Base-by-base conservation (phyloP, 2,888 invertebrate genomes). In the Idaea biselata region DNA sequence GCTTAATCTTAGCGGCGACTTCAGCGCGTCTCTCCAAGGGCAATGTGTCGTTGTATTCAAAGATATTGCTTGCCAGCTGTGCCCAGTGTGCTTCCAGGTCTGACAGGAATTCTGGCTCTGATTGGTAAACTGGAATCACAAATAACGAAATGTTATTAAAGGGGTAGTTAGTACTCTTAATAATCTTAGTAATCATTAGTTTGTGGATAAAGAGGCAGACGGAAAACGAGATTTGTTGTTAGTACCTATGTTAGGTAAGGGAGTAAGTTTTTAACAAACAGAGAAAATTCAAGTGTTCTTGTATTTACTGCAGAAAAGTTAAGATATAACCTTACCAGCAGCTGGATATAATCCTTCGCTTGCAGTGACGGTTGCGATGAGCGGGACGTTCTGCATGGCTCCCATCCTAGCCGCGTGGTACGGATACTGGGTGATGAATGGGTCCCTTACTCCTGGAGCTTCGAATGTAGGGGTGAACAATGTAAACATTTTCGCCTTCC, bases 321-420 rank as follows among this genome's bases (percentile, higher is more conserved):
- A 11, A 25, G 54, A 11, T 32, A n/a, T 55, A 32, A 25, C 54
- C 72, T 83, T 84, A 95, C 96, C 94, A 76, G 94, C 94, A 55
- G 94, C 95, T 32, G 96, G 96, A 74, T 95, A 96, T 18, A 96
- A 87, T 62, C 97, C 97, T 82, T 97, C 97, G 60, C 96, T 94
- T 18, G 94, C 93, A 0, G 95, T 94, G 59, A 95, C 93, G 2
- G 95, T 94, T 1, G 94, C 92, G 61, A 97, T 93, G 93, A 96
- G 95, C 0, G 97, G 97, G 8, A 95, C 73, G 66, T 95, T 93
- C n/a, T 93, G 89, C 72, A 95, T 94, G 44, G 93, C 86, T 0
- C 95, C 95, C 8, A 92, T 87, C 64, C 82, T 90, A 0, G 96
- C 91, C 0, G 95, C 92, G 53, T 93, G 89, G 70, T 93, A 93